Percentiles rank a stretch among this genome's conserved stretches.
phyloP scores from a whole-genome alignment of 2,888 invertebrate genomes.

The Julus scandinavius region DNA sequence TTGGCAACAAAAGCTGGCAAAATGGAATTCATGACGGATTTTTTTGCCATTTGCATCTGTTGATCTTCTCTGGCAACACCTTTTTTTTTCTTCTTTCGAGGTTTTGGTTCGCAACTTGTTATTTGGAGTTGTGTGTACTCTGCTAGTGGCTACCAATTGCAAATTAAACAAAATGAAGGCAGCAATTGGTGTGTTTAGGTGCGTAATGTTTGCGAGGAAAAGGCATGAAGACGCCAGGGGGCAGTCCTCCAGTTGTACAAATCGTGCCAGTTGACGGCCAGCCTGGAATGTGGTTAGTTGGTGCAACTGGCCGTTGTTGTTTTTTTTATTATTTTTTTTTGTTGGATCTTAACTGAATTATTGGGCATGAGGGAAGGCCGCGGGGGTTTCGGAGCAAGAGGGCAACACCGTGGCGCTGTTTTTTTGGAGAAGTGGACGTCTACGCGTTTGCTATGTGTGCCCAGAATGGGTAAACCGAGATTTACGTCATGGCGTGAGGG shows the following conservation, averaged over 20 bases:
- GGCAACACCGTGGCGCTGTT: slow-evolving; percentile 19
- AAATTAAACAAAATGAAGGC: background rate
- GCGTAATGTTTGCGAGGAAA: background rate
- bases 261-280: slow-evolving; percentile 33
- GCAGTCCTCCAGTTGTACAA: background rate
- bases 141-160: background rate
- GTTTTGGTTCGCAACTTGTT: too few relatives aligned
- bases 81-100: too few relatives aligned
- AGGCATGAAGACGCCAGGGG: slow-evolving; percentile 31
- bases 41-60: background rate
- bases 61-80: background rate
- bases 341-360: slow-evolving; percentile 35
- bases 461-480: slow-evolving; percentile 22
- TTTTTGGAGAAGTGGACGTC: slow-evolving; percentile 12
- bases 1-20: too few relatives aligned
- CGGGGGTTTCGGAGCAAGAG: slow-evolving; percentile 34
- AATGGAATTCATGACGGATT: too few relatives aligned
- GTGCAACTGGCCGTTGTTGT: slow-evolving; percentile 7
- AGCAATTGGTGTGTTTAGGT: too few relatives aligned
- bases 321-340: too few relatives aligned
- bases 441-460: background rate
- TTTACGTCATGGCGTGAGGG: slow-evolving; percentile 40
- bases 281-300: slow-evolving; percentile 13
- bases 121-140: background rate
- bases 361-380: slow-evolving; percentile 36